Evolutionary conservation across 2,797 vertebrate genomes (phyloP).

Genomic region (Cyprinodon diabolis): DNA sequence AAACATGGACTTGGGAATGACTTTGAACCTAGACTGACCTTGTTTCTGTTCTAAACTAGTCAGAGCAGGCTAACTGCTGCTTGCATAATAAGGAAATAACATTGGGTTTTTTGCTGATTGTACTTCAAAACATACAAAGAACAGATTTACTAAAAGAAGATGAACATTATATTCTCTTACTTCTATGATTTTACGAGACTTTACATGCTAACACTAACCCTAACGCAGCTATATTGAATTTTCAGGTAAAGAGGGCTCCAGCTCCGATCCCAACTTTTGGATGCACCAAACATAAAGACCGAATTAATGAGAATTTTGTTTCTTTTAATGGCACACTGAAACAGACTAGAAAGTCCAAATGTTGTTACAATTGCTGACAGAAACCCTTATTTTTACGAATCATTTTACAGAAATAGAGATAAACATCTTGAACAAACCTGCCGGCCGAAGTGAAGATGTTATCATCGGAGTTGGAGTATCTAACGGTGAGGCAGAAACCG

Average conservation of each 20-base stretch:
- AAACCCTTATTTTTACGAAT: background rate
- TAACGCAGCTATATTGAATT: background rate
- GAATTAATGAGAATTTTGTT: background rate
- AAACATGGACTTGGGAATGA: background rate
- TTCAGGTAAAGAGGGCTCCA: background rate
- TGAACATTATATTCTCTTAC: background rate
- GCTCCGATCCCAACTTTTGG: background rate
- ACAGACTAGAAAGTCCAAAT: background rate
- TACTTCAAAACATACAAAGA: background rate
- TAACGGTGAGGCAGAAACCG: slow-evolving; percentile 76
- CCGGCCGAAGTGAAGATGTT: slow-evolving; percentile 88
- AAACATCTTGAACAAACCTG: slow-evolving; percentile 76
- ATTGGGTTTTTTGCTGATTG: background rate
- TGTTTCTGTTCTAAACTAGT: background rate
- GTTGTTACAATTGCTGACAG: background rate
- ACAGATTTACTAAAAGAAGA: background rate
- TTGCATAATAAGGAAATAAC: background rate
- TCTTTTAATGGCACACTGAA: background rate
- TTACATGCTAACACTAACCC: background rate
- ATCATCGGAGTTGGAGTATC: slow-evolving; percentile 81
- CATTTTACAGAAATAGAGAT: background rate
- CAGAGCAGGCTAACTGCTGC: background rate
- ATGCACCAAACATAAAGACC: background rate
- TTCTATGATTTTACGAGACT: background rate
- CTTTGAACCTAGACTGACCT: background rate